Evolutionary conservation across 1,140 invertebrate species (phyloP).

Genomic region (Drosophila santomea): DNA sequence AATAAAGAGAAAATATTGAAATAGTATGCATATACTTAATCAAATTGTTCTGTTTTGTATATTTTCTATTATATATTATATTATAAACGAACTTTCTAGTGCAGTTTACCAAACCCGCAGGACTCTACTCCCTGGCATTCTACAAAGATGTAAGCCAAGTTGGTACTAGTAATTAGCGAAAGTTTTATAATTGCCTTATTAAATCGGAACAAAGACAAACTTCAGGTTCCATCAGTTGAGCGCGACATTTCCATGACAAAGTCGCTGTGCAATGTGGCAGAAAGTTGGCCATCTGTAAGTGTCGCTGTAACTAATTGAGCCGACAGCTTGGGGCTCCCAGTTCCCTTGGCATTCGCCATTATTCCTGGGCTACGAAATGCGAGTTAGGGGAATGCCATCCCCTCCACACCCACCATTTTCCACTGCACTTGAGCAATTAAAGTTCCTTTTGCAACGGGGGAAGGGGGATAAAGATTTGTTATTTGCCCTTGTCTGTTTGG

Average conservation of each 20-base stretch:
- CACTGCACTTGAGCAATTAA: conserved; percentile 37
- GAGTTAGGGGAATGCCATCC: conserved; percentile 7
- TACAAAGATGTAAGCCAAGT: conserved; percentile 8
- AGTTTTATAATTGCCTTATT: conserved; percentile 76
- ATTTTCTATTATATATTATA: too few species aligned
- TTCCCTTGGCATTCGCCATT: not conserved
- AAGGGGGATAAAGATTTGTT: conserved; percentile 47
- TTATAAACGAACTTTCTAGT: not conserved
- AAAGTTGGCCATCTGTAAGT: conserved; percentile 75
- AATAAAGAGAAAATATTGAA: not conserved
- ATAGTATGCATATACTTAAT: too few species aligned
- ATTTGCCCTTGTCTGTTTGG: conserved; percentile 42
- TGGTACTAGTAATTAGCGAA: conserved; percentile 69
- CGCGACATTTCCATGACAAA: conserved; percentile 24
- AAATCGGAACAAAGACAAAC: conserved; percentile 66
- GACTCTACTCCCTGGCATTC: conserved; percentile 8
- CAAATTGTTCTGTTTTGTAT: too few species aligned
- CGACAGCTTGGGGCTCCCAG: conserved; percentile 11
- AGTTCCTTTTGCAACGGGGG: conserved; percentile 36
- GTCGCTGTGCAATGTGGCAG: conserved; percentile 36
- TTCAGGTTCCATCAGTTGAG: conserved; percentile 1
- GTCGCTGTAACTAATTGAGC: conserved; percentile 67
- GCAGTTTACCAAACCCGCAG: not conserved
- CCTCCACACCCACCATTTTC: not conserved
- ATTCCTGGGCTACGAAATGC: conserved; percentile 37